Conservation (phyloP, 2,113 vertebrate genomes). For the Sinocyclocheilus anshuiensis region DNA sequence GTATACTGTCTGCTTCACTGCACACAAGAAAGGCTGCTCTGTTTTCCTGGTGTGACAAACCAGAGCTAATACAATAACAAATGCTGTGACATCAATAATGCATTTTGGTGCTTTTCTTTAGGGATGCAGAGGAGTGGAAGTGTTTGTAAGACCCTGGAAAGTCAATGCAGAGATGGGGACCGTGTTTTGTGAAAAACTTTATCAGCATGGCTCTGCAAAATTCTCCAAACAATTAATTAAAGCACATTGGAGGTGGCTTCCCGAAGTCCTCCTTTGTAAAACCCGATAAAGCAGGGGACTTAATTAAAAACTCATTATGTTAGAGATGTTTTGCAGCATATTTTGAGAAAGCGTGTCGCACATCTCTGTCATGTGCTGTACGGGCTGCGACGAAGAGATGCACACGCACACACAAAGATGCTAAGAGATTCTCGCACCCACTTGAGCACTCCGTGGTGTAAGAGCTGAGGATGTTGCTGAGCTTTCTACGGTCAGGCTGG, state of each 20-base stretch:
- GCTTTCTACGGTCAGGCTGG: neutral
- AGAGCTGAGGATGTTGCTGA: slow-evolving; percentile 43
- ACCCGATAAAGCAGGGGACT: slow-evolving; percentile 69
- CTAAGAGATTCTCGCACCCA: neutral
- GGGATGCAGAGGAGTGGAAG: neutral
- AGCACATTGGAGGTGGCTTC: slow-evolving; percentile 63
- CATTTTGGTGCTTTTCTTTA: slow-evolving; percentile 35
- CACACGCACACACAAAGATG: slow-evolving; percentile 42
- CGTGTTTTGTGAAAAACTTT: slow-evolving; percentile 71
- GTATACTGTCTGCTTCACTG: slow-evolving; percentile 42
- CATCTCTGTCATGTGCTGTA: neutral
- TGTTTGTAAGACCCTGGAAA: slow-evolving; percentile 5
- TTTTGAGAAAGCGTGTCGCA: slow-evolving; percentile 53
- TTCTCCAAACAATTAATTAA: slow-evolving; percentile 78
- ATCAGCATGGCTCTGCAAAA: slow-evolving; percentile 64
- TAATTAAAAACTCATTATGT: slow-evolving; percentile 78
- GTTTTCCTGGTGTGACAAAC: slow-evolving; percentile 53
- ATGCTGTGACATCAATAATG: slow-evolving; percentile 69
- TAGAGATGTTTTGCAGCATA: slow-evolving; percentile 59
- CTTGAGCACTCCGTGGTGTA: slow-evolving; percentile 29
- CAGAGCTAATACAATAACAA: slow-evolving; percentile 67
- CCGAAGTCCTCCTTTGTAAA: slow-evolving; percentile 60
- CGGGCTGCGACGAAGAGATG: slow-evolving; percentile 13
- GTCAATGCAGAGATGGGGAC: slow-evolving; percentile 53
- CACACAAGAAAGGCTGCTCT: slow-evolving; percentile 39